Evolutionary conservation across 2,113 vertebrate genomes (phyloP).

Genomic region (Cairina moschata): DNA sequence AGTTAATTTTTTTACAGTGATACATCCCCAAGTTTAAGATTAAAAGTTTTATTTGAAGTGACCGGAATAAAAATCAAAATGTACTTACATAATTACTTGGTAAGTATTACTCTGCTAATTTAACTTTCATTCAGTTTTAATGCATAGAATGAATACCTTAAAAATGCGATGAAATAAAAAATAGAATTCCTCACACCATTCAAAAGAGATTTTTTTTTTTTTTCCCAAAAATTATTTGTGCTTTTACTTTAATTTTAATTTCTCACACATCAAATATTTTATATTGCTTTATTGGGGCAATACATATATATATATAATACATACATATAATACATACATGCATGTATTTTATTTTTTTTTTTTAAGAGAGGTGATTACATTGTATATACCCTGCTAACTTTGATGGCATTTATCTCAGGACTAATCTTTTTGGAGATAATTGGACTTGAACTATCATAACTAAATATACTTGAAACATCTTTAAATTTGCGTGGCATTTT

Average conservation of each 20-base stretch:
- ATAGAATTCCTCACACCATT: not conserved
- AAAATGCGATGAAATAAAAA: not conserved
- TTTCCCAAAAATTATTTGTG: not conserved
- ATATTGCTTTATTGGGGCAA: not conserved
- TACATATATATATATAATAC: not conserved
- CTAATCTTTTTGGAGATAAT: not conserved
- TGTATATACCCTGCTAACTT: not conserved
- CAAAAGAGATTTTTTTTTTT: not conserved
- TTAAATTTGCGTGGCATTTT: not conserved
- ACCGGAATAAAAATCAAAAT: not conserved
- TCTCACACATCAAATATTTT: not conserved
- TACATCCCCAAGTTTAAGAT: not conserved
- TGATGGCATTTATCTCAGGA: not conserved
- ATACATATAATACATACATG: too few species aligned
- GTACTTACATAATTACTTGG: not conserved
- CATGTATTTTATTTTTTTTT: too few species aligned
- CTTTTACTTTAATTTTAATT: rapidly evolving
- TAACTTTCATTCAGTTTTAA: not conserved
- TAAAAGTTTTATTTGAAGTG: rapidly evolving
- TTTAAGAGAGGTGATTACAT: not conserved
- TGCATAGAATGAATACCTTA: not conserved
- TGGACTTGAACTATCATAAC: not conserved
- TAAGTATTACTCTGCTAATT: not conserved
- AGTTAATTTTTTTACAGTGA: not conserved
- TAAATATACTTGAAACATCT: not conserved